phyloP scores from a whole-genome alignment of 37 sponge, comb jelly and placozoan species.

The Petrosia ficiformis region DNA sequence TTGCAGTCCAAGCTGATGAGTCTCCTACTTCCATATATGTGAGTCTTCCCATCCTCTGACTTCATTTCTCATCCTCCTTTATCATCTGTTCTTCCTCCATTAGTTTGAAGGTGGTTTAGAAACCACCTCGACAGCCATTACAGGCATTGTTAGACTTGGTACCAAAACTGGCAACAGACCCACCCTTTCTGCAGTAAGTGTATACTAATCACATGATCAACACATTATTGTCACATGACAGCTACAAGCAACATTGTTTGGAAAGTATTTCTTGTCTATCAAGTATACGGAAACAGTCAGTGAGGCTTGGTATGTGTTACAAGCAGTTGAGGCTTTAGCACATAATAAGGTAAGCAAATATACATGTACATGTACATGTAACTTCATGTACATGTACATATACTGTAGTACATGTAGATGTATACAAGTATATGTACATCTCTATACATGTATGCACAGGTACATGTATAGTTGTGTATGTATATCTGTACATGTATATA shows the following conservation, averaged over 20 bases:
- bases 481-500: too few species aligned
- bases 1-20: slow-evolving; percentile 65
- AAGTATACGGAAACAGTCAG: slow-evolving; percentile 27
- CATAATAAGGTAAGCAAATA: not conserved
- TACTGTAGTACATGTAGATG: too few species aligned
- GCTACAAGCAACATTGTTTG: slow-evolving; percentile 60
- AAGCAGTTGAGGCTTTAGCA: not conserved
- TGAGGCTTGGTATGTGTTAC: slow-evolving; percentile 24
- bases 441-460: too few species aligned
- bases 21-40: slow-evolving; percentile 65
- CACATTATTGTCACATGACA: not conserved
- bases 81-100: not conserved
- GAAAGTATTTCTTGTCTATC: slow-evolving; percentile 64
- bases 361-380: not conserved
- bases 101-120: not conserved
- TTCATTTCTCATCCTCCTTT: too few species aligned
- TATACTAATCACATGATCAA: not conserved
- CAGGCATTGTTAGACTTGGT: not conserved
- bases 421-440: too few species aligned
- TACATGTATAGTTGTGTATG: too few species aligned
- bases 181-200: not conserved
- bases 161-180: not conserved
- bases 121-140: not conserved
- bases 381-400: too few species aligned
- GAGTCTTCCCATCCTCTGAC: slow-evolving; percentile 5